Percentiles rank a stretch among this genome's conserved stretches.
These are phyloP conservation scores for Apodemus sylvaticus DNA, from an alignment of 2,113 vertebrate species.

Conservation along the genomic window DNA sequence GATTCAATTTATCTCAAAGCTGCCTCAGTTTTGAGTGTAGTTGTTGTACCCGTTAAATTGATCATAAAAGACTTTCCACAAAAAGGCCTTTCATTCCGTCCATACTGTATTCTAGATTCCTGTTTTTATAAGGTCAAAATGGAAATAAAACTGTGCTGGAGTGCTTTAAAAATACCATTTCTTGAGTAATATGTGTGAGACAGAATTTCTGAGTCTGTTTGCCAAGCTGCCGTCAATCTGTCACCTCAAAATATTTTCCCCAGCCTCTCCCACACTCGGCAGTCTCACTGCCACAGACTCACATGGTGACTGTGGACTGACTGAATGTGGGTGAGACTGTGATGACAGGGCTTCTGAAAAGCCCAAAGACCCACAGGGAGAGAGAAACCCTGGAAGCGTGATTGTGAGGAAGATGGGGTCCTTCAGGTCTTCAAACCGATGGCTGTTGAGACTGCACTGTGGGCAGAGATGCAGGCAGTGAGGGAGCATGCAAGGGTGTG, in stretches of 20 bases:
- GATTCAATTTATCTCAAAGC: conserved; percentile 57
- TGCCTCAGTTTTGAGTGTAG: conserved; percentile 8
- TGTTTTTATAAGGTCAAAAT: conserved; percentile 36
- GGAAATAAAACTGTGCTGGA: conserved; percentile 54
- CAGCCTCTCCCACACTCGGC: neutral
- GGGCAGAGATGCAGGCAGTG: neutral
- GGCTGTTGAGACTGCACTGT: neutral
- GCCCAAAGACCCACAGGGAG: neutral
- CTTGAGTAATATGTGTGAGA: conserved; percentile 50
- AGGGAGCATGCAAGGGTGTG: neutral
- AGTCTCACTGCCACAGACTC: neutral
- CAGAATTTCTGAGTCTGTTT: conserved; percentile 58
- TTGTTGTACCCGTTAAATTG: conserved; percentile 50
- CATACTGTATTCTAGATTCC: neutral
- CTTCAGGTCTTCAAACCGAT: neutral
- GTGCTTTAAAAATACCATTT: conserved; percentile 68
- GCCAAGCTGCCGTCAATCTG: conserved; percentile 57
- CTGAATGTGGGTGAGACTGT: neutral
- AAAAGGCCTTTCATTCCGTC: conserved; percentile 29
- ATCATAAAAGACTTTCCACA: conserved; percentile 40
- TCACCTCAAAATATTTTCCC: conserved; percentile 60
- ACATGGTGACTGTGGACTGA: neutral
- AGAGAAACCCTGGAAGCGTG: neutral
- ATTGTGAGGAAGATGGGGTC: neutral
- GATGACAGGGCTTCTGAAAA: neutral